Conservation (phyloP, 1,140 invertebrate genomes). For the Brachionus paranguensis region DNA sequence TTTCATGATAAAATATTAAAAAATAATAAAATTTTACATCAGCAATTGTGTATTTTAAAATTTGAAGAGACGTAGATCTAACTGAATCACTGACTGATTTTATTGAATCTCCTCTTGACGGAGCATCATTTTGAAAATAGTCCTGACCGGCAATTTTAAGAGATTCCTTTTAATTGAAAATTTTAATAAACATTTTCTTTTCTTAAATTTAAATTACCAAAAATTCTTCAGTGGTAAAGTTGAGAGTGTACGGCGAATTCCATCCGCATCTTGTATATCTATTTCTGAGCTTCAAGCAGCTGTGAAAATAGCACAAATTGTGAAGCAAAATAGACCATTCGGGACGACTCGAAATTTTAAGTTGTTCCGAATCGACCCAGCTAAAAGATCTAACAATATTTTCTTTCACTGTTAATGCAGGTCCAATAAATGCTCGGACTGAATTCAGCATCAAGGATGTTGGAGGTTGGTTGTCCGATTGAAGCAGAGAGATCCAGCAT, state of each 20-base stretch:
- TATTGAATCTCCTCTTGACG: constrained; percentile 8
- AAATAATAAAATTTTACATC: constrained; percentile 11
- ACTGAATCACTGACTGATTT: constrained; percentile 21
- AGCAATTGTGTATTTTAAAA: constrained; percentile 17
- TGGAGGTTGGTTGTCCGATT: constrained; percentile 44
- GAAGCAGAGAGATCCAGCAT: constrained; percentile 50
- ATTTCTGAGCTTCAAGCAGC: constrained; percentile 49
- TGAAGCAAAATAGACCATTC: constrained; percentile 53
- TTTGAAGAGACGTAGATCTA: not conserved
- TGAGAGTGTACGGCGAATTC: constrained; percentile 47
- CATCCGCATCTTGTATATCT: constrained; percentile 50
- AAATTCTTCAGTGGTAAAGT: constrained; percentile 47
- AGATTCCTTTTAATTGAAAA: constrained; percentile 28
- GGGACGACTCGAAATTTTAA: constrained; percentile 46
- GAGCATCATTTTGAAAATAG: not conserved
- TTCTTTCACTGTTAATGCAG: constrained; percentile 51
- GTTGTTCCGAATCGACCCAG: constrained; percentile 50
- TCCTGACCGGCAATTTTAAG: constrained; percentile 20
- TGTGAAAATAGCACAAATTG: constrained; percentile 54
- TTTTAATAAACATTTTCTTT: not conserved
- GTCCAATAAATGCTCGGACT: constrained; percentile 39
- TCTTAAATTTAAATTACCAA: constrained; percentile 41
- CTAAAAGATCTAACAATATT: constrained; percentile 49
- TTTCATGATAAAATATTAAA: not conserved
- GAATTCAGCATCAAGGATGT: constrained; percentile 34